phyloP scores from a whole-genome alignment of 2,888 invertebrate species.

The Stictocephala bisonia region DNA sequence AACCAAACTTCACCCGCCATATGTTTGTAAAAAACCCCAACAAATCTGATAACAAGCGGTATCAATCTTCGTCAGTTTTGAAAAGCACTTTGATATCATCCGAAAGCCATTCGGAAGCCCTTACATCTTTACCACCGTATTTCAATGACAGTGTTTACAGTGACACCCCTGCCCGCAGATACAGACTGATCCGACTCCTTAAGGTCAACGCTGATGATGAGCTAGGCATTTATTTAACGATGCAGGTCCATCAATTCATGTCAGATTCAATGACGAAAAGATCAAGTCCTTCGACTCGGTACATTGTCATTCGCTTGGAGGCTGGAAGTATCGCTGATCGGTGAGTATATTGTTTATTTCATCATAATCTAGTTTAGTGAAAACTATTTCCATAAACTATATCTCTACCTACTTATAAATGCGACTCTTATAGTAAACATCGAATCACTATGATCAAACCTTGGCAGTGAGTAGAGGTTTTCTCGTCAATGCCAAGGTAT shows the following conservation, averaged over 20 bases:
- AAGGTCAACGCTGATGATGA: constrained; percentile 76
- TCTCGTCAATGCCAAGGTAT: no score
- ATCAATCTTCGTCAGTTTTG: constrained; percentile 33
- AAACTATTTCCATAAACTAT: no score
- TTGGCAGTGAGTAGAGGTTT: no score
- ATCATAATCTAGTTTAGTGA: no score
- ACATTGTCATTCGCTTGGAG: constrained; percentile 67
- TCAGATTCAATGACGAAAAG: constrained; percentile 61
- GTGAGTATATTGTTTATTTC: constrained; percentile 63
- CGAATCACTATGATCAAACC: no score
- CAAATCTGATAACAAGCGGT: constrained; percentile 41
- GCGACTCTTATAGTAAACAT: no score
- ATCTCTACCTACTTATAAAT: no score
- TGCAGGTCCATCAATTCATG: constrained; percentile 70
- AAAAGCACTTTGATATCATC: constrained; percentile 31
- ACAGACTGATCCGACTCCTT: constrained; percentile 69
- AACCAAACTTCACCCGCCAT: constrained; percentile 54
- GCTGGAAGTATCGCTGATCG: constrained; percentile 68
- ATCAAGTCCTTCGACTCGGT: constrained; percentile 70
- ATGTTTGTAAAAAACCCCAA: constrained; percentile 56
- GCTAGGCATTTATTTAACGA: constrained; percentile 78
- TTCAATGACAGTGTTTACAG: constrained; percentile 72
- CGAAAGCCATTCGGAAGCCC: constrained; percentile 62
- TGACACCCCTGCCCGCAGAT: constrained; percentile 49
- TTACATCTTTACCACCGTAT: constrained; percentile 63